A percentile compares a stretch with the other conserved stretches of the same genome.
Evolutionary conservation across 2,797 vertebrate species (phyloP).

Genomic region (Natrix natrix): DNA sequence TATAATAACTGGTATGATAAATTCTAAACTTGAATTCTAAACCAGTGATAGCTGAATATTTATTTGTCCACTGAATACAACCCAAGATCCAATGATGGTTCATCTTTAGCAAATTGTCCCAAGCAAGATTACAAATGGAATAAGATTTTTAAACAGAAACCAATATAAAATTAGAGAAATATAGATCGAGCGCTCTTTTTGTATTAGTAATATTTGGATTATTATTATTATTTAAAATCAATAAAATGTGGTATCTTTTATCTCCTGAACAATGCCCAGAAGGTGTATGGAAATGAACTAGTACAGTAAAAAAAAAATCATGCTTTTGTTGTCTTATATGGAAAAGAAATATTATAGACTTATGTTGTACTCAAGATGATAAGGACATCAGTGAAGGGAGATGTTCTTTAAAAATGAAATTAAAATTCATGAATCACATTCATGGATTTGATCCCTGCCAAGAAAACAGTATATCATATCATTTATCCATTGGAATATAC

Average conservation of each 20-base stretch:
- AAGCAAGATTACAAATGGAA: slow-evolving; percentile 10
- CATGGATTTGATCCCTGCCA: slow-evolving; percentile 11
- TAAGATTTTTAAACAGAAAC: not conserved
- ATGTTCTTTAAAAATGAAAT: not conserved
- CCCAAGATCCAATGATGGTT: not conserved
- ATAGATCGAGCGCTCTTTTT: not conserved
- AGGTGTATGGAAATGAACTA: not conserved
- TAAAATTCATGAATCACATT: not conserved
- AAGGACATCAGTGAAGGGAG: not conserved
- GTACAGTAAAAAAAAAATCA: not conserved
- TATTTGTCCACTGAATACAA: not conserved
- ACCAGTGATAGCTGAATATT: not conserved
- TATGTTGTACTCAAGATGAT: not conserved
- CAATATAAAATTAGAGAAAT: slow-evolving; percentile 15
- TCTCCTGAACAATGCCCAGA: slow-evolving; percentile 24
- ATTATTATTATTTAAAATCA: not conserved
- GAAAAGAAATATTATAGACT: not conserved
- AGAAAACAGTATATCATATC: not conserved
- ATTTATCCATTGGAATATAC: not conserved
- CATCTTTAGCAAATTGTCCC: not conserved
- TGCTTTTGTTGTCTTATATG: slow-evolving; percentile 8
- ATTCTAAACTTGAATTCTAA: not conserved
- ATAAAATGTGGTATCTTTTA: not conserved
- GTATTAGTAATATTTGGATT: slow-evolving; percentile 8
- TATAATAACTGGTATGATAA: not conserved